Conservation (phyloP, 2,113 vertebrate genomes). For the Tupaia tana region DNA sequence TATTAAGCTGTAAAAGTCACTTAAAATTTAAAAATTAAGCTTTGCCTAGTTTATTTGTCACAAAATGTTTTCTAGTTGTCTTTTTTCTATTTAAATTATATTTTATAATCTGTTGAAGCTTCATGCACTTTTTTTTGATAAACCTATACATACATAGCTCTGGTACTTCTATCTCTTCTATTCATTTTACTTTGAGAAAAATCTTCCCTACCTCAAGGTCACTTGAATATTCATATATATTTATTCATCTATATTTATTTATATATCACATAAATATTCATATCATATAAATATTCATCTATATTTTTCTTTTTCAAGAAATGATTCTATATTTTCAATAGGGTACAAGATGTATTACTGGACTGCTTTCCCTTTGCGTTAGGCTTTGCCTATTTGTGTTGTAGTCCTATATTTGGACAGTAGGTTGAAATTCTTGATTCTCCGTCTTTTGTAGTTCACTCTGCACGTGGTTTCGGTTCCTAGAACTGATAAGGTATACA, state of each 20-base stretch:
- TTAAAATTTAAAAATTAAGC: not conserved
- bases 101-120: not conserved
- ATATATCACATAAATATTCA: too few relatives aligned
- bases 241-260: not conserved
- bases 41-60: not conserved
- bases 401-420: not conserved
- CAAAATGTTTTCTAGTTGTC: not conserved
- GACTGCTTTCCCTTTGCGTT: not conserved
- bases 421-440: not conserved
- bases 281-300: not conserved
- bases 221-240: not conserved
- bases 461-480: not conserved
- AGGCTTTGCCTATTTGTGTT: not conserved
- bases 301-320: not conserved
- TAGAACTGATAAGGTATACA: not conserved
- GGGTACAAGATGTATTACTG: not conserved
- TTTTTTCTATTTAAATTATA: not conserved
- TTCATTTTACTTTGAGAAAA: not conserved
- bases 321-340: not conserved
- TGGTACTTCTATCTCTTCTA: not conserved
- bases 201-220: not conserved
- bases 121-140: not conserved
- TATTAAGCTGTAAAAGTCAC: not conserved
- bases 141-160: not conserved
- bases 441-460: not conserved